These are phyloP conservation scores for Sinella curviseta DNA, from an alignment of 1,140 invertebrate species.

Conservation along the genomic window DNA sequence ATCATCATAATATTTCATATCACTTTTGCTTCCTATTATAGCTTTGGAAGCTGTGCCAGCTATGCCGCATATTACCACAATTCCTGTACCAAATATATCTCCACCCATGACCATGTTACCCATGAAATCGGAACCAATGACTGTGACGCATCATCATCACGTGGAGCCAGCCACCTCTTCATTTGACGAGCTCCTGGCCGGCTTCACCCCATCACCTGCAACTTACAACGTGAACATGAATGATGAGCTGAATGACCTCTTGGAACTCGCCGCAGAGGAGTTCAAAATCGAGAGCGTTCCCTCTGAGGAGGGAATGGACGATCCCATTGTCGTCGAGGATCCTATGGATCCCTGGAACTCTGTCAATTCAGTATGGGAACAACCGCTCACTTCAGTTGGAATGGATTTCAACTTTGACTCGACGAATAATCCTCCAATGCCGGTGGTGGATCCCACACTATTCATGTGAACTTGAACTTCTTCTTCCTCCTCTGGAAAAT, in stretches of 20 bases:
- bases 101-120: not conserved
- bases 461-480: constrained; percentile 17
- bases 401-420: constrained; percentile 46
- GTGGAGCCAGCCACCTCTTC: not conserved
- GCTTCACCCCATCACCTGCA: not conserved
- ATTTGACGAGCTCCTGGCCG: constrained; percentile 8
- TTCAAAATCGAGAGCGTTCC: constrained; percentile 7
- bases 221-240: constrained; percentile 4
- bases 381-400: constrained; percentile 35
- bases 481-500: not conserved
- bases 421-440: not conserved
- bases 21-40: too few species aligned
- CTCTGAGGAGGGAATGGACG: constrained; percentile 16
- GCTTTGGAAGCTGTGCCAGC: constrained; percentile 46
- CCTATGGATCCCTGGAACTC: constrained; percentile 46
- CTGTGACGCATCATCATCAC: not conserved
- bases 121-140: not conserved
- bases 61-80: constrained; percentile 9
- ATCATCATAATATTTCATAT: too few species aligned
- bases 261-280: constrained; percentile 13
- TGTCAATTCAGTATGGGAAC: constrained; percentile 42
- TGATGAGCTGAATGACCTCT: constrained; percentile 18
- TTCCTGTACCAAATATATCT: not conserved
- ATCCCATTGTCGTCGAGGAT: constrained; percentile 31
- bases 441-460: not conserved